Conservation (phyloP, 2,888 invertebrate species). For the Acanthosepion esculentum region DNA sequence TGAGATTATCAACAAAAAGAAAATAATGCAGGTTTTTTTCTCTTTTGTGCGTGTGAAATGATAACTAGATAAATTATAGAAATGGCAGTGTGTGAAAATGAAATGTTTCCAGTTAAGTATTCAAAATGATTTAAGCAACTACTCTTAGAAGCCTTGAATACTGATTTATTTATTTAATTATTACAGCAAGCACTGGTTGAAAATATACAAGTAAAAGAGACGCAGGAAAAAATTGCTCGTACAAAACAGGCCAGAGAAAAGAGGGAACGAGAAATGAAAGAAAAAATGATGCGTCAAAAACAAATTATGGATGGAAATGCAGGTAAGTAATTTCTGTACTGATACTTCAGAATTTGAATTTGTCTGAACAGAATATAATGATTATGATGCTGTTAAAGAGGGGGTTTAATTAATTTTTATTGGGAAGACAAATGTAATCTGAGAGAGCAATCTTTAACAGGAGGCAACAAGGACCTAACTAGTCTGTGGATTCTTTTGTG, state of each 20-base stretch:
- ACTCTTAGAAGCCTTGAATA: background rate
- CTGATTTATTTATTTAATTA: background rate
- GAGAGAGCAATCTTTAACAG: too few species aligned
- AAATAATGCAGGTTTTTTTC: too few species aligned
- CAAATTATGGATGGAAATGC: conserved; percentile 94
- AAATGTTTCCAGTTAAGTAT: too few species aligned
- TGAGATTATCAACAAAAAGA: too few species aligned
- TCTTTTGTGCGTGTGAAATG: background rate
- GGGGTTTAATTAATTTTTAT: too few species aligned
- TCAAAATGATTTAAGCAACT: background rate
- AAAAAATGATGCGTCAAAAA: conserved; percentile 71
- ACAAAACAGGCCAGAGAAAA: conserved; percentile 89
- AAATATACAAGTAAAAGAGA: conserved; percentile 86
- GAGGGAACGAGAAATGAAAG: conserved; percentile 87
- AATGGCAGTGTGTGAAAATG: background rate
- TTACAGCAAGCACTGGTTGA: conserved; percentile 86
- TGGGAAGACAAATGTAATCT: too few species aligned
- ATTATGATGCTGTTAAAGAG: background rate
- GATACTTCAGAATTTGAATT: background rate
- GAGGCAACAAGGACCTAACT: too few species aligned
- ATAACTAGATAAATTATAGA: background rate
- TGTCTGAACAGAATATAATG: background rate
- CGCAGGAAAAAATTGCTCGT: conserved; percentile 87
- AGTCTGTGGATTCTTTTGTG: too few species aligned
- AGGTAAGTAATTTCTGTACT: conserved; percentile 59